Evolutionary conservation across 1,140 invertebrate species (phyloP), one percentile per base, ranked within the genome.

Genomic region (Drosophila kurseongensis): DNA sequence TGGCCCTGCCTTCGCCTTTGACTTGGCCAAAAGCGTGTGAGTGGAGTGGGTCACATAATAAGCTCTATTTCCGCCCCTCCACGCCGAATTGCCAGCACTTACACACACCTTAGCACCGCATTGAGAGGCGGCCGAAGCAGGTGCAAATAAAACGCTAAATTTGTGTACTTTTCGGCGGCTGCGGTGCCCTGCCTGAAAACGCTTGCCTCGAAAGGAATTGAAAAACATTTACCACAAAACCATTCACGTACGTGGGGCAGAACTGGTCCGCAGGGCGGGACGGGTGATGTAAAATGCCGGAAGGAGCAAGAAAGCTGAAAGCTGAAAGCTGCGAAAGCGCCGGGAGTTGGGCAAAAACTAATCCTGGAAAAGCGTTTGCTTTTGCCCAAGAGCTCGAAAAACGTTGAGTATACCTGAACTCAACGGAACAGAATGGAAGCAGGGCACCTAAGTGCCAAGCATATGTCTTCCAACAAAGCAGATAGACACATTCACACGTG

Each of bases 161-260:
- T 84, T 84, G 80, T 84, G 80, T 84, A 74, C 76, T 80, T 84
- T 84, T 84, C 74, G 71, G 67, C 59, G 80, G 45, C 62, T 55
- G 79, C 75, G 61, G 44, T 63, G 42, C 38, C 61, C 58, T 75
- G 74, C 23, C 58, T 35, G 66, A 51, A 57, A 57, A 48, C 27
- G 51, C 65, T 52, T 38, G 47, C 62, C 41, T 42, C 14, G 62
- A 72, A 84, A 48, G 80, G 78, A 84, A 84, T 84, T 79, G 80
- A 84, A 84, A 84, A 84, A 84, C 80, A 84, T 84, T 84, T 84
- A 84, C 80, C 80, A 84, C 80, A 84, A 84, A 84, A 36, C 65
- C 65, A 71, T 71, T 71, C 67, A 50, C 71, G 76, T 80, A 84
- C 80, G 66, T 72, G 72, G 51, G 61, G 2, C 65, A 16, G n/a